Base-by-base conservation (phyloP, 1,140 invertebrate genomes). In the Sipha flava region DNA sequence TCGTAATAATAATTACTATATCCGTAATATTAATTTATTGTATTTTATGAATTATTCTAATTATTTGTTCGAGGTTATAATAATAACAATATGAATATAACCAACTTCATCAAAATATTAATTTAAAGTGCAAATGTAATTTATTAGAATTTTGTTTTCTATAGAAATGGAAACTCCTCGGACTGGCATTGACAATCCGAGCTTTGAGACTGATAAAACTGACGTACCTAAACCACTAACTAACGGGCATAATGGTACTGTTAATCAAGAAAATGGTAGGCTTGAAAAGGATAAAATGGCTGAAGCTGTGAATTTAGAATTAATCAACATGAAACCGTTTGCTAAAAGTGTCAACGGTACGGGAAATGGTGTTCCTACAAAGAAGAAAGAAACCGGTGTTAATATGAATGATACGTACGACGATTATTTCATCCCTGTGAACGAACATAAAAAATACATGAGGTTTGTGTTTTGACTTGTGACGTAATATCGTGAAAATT, bases 341-440 rank as follows among this genome's bases (percentile, higher is more conserved):
- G 87, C 85, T 45, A 87, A 85, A 77, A 84, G 82, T 82, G 54
- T 82, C 7, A 85, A 84, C 31, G 83, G 84, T 45, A 81, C 81
- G 34, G 40, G 37, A 26, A 66, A 40, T 10, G 68, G 59, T 16
- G 86, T 85, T 52, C 85, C 85, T 6, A 80, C 83, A 6, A 87
- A 87, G 72, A 92, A 92, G 81, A 91, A 92, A 81, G 90, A 90
- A 26, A 83, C 85, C 16, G 90, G 92, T 82, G 89, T 91, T 21
- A 91, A 93, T 72, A 89, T 91, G 83, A 87, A 89, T 29, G 91
- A 92, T 85, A 89, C 91, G 23, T 93, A 93, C 84, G 92, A 93
- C 81, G 92, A 93, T 82, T 94, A 93, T 85, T 94, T 94, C 85
- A 92, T 94, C 73, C 92, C 92, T 45, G 92, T 94, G 52, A 93